Conservation (phyloP, 2,797 vertebrate genomes). For the Parotocinclus haroldoi region DNA sequence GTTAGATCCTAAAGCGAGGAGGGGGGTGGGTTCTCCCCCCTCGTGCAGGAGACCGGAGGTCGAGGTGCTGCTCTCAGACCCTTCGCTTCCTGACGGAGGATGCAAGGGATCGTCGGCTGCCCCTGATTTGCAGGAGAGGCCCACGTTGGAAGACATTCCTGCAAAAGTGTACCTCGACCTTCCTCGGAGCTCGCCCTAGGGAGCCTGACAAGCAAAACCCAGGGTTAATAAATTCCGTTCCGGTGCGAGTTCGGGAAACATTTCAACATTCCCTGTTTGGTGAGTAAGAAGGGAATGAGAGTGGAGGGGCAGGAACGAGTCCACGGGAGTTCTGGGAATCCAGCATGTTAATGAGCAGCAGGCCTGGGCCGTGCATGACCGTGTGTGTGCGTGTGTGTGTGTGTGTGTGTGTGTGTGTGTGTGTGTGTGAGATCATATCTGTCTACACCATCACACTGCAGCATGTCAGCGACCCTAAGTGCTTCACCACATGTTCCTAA, state of each 20-base stretch:
- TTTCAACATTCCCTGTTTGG: conserved; percentile 63
- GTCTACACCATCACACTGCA: conserved; percentile 23
- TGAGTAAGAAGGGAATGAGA: conserved; percentile 19
- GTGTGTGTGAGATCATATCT: conserved; percentile 34
- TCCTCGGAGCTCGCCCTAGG: conserved; percentile 41
- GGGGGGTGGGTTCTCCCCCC: conserved; percentile 5
- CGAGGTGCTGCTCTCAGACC: not conserved
- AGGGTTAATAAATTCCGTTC: conserved; percentile 60
- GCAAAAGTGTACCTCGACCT: not conserved
- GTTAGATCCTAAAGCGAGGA: not conserved
- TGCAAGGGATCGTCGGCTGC: conserved; percentile 56
- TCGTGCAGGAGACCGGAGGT: not conserved
- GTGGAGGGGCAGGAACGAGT: conserved; percentile 60
- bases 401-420: conserved; percentile 27
- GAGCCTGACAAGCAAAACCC: conserved; percentile 61
- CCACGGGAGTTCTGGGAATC: conserved; percentile 69
- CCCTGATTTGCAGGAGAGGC: conserved; percentile 64
- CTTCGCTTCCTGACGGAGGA: conserved; percentile 16
- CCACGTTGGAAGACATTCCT: not conserved
- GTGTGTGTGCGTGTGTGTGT: too few relatives aligned
- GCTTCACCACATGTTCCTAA: conserved; percentile 42
- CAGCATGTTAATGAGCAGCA: conserved; percentile 72
- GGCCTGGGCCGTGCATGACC: conserved; percentile 55
- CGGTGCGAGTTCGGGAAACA: conserved; percentile 61
- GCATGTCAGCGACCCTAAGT: conserved; percentile 31